A percentile compares a stretch with the other conserved stretches of the same genome.
Evolutionary conservation across 1,140 invertebrate genomes (phyloP).

Genomic region (Drosophila sulfurigaster): DNA sequence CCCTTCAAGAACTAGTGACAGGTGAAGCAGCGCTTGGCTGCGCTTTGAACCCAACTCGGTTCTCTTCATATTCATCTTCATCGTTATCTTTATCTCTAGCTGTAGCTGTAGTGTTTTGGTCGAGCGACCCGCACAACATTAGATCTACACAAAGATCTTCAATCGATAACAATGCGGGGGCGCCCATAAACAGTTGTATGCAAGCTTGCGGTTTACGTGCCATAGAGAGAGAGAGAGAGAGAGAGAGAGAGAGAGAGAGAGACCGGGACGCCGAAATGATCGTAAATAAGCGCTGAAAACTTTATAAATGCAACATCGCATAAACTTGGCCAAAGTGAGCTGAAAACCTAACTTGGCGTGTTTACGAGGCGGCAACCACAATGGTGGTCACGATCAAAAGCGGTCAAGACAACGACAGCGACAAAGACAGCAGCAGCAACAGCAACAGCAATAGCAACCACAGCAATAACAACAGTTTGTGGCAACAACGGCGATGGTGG

Average conservation of each 20-base stretch:
- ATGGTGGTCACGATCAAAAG: slow-evolving; percentile 82
- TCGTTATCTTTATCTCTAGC: not conserved
- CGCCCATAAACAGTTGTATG: not conserved
- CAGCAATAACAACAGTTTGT: slow-evolving; percentile 22
- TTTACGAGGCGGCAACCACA: slow-evolving; percentile 82
- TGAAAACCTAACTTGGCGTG: slow-evolving; percentile 59
- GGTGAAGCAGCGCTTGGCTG: slow-evolving; percentile 29
- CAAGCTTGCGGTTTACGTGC: slow-evolving; percentile 43
- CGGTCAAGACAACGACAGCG: slow-evolving; percentile 58
- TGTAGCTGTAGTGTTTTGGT: not conserved
- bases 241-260: no score
- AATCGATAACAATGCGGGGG: slow-evolving; percentile 47
- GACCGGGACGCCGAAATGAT: slow-evolving; percentile 52
- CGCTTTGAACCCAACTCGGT: slow-evolving; percentile 19
- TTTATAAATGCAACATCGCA: slow-evolving; percentile 76
- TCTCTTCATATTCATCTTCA: not conserved
- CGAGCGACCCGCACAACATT: not conserved
- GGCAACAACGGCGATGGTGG: slow-evolving; percentile 42
- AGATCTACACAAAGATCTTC: slow-evolving; percentile 21
- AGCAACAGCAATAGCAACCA: slow-evolving; percentile 18
- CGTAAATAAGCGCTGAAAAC: slow-evolving; percentile 81
- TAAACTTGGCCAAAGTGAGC: slow-evolving; percentile 67
- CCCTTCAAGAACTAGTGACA: slow-evolving; percentile 10
- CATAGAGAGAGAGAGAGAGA: slow-evolving; percentile 9
- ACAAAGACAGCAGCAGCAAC: slow-evolving; percentile 19